Conservation (phyloP, 2,797 vertebrate genomes). For the Leucoraja ocellata region DNA sequence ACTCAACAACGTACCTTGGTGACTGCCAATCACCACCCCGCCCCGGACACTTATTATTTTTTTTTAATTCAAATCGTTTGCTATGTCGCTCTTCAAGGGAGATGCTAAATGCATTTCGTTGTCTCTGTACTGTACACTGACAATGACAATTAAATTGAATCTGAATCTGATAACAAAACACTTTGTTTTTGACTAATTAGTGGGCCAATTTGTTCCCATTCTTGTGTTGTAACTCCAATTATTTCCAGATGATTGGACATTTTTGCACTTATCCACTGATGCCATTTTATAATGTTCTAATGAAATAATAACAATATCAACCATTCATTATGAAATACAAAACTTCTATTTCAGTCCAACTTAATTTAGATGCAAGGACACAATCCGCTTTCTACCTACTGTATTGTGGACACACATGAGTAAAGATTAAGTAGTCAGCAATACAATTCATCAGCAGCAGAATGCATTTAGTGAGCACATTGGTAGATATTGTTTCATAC, state of each 20-base stretch:
- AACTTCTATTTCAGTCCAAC: not conserved
- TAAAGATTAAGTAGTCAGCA: constrained; percentile 9
- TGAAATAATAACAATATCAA: not conserved
- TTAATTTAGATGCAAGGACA: constrained; percentile 28
- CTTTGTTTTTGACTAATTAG: not conserved
- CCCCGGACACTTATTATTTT: too few species aligned
- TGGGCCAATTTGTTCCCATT: not conserved
- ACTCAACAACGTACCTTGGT: too few species aligned
- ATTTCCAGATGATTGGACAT: not conserved
- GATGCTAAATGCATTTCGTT: too few species aligned
- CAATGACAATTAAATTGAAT: too few species aligned
- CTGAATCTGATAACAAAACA: too few species aligned
- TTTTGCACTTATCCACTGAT: not conserved
- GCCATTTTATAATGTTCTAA: not conserved
- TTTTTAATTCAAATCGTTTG: too few species aligned
- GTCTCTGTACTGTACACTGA: too few species aligned
- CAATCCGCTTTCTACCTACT: not conserved
- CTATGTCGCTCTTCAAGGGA: too few species aligned
- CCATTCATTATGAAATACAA: constrained; percentile 25
- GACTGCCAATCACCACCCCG: too few species aligned
- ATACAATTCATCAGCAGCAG: constrained; percentile 2
- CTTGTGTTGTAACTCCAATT: not conserved
- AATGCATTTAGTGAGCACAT: not conserved
- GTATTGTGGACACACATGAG: not conserved
- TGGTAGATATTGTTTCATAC: not conserved